Evolutionary conservation across 2,797 vertebrate species (phyloP), one percentile per base, ranked within the genome.

Genomic region (Coranthus polyacanthus): DNA sequence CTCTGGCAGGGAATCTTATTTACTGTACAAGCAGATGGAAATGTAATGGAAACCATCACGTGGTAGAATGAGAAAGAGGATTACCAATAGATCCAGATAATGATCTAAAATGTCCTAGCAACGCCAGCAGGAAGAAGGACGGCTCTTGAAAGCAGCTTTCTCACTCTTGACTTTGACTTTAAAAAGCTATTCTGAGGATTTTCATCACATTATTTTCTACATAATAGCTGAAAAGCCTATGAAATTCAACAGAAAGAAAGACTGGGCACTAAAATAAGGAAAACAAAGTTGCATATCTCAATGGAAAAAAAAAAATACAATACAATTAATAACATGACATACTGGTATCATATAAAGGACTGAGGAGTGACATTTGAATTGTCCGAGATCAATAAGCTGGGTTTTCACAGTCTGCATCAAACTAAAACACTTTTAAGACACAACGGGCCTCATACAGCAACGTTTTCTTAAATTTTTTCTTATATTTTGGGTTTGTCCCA

Each of bases 61-160:
- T 47, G 77, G 72, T 21, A 65, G 51, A 72, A 66, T 11, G 41
- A 68, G 68, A 60, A 60, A 62, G 34, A 68, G 49, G 76, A 83
- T 84, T 86, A 77, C 41, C 37, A 38, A 73, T 72, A 69, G 61
- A 68, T 78, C 65, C 75, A 73, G 70, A 81, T 80, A 87, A 72
- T 72, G 57, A 89, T 77, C 69, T 75, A n/a, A 83, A 87, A 66
- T 63, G 66, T 52, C 39, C 63, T 56, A 43, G 55, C 57, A 52
- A 56, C 46, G 57, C 52, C 68, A 72, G 16, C 6, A n/a, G 41
- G 64, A 64, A 54, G 51, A 68, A 56, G 55, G 22, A 21, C 22
- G 56, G 70, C 60, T 69, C 29, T 24, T 65, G 20, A 12, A 18
- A 64, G n/a, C 17, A 59, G 50, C 53, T 22, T 1, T 12, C 29